Conservation (phyloP, 2,888 invertebrate genomes). For the Clivina fossor region DNA sequence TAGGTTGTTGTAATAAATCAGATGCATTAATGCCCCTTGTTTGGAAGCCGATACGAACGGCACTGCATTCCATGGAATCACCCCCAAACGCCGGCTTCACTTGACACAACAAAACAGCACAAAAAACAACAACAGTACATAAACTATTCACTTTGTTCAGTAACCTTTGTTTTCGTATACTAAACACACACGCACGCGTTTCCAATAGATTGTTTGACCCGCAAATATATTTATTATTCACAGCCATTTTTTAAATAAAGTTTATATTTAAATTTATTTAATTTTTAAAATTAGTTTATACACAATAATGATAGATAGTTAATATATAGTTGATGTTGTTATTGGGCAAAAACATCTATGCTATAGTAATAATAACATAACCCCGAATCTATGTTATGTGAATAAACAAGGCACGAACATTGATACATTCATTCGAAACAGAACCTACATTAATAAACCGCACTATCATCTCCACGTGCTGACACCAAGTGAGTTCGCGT, state of each 20-base stretch:
- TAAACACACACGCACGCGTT: conserved; percentile 1
- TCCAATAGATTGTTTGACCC: no score
- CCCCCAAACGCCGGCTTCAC: conserved; percentile 35
- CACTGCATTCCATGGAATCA: conserved; percentile 53
- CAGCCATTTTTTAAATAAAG: conserved; percentile 19
- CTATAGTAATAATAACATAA: not conserved
- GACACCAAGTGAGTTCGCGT: conserved; percentile 9
- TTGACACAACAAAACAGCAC: conserved; percentile 36
- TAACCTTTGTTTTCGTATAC: conserved; percentile 14
- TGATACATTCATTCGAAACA: conserved; percentile 1
- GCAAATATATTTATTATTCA: conserved; percentile 15
- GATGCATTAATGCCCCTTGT: conserved; percentile 57
- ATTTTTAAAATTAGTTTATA: not conserved
- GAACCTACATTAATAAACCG: not conserved
- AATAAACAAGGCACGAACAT: conserved; percentile 4
- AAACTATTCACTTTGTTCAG: conserved; percentile 40
- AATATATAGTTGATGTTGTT: conserved; percentile 5
- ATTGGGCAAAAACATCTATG: not conserved
- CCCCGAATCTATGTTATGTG: not conserved
- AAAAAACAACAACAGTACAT: conserved; percentile 45
- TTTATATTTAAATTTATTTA: not conserved
- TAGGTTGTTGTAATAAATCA: conserved; percentile 57
- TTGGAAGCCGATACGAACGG: conserved; percentile 57
- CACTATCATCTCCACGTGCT: not conserved
- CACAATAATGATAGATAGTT: conserved; percentile 1